Percentiles rank a stretch among this genome's conserved stretches.
phyloP scores from a whole-genome alignment of 2,797 vertebrate species.

The Megaceryle alcyon region DNA sequence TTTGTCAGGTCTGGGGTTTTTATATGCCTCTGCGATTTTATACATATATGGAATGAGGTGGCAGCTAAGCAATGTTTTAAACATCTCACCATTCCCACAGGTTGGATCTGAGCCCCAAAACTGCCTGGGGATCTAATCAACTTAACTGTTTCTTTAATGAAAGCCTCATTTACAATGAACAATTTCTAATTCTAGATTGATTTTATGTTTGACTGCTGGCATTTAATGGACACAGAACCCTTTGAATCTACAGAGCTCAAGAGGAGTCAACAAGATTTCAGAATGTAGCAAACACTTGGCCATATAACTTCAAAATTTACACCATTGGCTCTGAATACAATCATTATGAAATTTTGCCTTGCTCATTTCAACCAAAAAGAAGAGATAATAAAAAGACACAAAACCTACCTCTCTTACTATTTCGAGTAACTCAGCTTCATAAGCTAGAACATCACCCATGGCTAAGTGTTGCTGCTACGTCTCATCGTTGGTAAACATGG shows the following conservation, averaged over 20 bases:
- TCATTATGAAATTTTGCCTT: background rate
- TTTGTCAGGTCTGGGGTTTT: background rate
- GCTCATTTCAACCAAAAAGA: background rate
- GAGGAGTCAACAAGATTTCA: background rate
- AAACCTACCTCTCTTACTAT: slow-evolving; percentile 90
- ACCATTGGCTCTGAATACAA: background rate
- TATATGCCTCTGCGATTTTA: background rate
- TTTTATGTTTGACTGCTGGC: background rate
- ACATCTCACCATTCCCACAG: background rate
- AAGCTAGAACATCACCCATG: slow-evolving; percentile 90
- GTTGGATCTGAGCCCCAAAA: background rate
- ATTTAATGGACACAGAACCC: background rate
- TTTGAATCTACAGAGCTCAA: background rate
- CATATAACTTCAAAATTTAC: background rate
- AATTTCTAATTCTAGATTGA: background rate
- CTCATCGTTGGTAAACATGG: slow-evolving; percentile 9
- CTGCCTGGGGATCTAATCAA: background rate
- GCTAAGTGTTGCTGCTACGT: background rate
- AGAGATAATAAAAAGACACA: background rate
- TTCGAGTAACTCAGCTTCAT: slow-evolving; percentile 89
- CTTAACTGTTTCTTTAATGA: background rate
- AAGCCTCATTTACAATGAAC: background rate
- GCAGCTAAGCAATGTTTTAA: background rate
- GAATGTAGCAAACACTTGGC: background rate
- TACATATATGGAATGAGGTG: background rate